Conservation (phyloP, 2,888 invertebrate species). For the Callinectes sapidus region DNA sequence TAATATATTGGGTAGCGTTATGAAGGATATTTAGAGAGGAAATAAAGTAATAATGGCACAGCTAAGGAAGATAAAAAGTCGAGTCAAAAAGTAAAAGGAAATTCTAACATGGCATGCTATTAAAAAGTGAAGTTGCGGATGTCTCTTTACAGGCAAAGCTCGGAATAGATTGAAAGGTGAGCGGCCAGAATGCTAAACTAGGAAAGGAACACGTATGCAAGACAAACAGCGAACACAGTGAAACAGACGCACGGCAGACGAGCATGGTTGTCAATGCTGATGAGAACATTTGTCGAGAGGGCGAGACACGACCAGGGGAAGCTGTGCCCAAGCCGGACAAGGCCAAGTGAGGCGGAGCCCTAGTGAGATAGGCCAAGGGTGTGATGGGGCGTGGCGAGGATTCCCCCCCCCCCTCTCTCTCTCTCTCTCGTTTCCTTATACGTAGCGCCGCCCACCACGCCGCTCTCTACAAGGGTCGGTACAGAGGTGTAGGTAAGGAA, state of each 20-base stretch:
- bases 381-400: background rate
- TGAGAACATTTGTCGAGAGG: background rate
- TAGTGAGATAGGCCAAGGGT: slow-evolving; percentile 5
- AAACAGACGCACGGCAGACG: background rate
- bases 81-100: background rate
- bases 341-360: background rate
- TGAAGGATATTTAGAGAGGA: background rate
- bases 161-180: background rate
- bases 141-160: background rate
- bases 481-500: background rate
- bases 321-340: background rate
- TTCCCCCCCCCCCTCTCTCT: background rate
- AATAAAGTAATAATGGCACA: background rate
- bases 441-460: background rate
- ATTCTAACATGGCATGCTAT: background rate
- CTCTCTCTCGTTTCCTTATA: background rate
- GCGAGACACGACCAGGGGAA: background rate
- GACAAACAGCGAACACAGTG: background rate
- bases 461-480: background rate
- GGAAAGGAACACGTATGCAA: background rate
- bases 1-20: background rate
- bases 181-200: background rate
- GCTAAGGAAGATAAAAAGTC: background rate
- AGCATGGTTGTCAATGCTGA: background rate
- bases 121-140: background rate